These are phyloP conservation scores for Clarias batrachus DNA, from an alignment of 2,113 vertebrate species.

Conservation along the genomic window DNA sequence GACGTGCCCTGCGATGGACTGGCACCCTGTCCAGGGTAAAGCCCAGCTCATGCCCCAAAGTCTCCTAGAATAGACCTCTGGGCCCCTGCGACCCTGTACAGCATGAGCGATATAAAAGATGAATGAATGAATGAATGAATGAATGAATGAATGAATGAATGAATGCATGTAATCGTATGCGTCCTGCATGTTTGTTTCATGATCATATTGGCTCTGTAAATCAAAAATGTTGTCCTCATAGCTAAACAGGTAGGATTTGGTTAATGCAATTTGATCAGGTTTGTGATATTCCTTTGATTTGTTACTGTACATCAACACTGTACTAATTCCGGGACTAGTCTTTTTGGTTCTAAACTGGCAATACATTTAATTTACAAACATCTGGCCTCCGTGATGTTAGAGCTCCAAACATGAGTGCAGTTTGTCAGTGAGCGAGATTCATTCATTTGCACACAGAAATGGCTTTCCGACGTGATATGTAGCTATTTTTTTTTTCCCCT, in stretches of 20 bases:
- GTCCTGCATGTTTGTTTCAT: no score
- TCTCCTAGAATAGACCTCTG: no score
- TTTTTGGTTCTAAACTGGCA: no score
- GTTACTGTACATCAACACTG: not conserved
- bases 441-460: conserved; percentile 23
- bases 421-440: conserved; percentile 7
- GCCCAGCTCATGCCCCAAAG: no score
- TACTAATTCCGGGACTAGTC: not conserved
- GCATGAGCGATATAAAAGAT: no score
- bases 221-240: not conserved
- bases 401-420: not conserved
- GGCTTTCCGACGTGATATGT: conserved; percentile 30
- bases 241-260: not conserved
- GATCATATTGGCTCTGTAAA: not conserved
- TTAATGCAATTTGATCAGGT: not conserved
- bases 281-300: not conserved
- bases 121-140: no score
- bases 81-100: no score
- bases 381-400: no score
- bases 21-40: no score
- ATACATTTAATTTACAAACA: not conserved
- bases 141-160: no score
- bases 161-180: no score
- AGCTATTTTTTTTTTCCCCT: not conserved
- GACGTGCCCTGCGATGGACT: no score